Base-by-base conservation (phyloP, 2,888 invertebrate species). In the Brachypterus glaber region DNA sequence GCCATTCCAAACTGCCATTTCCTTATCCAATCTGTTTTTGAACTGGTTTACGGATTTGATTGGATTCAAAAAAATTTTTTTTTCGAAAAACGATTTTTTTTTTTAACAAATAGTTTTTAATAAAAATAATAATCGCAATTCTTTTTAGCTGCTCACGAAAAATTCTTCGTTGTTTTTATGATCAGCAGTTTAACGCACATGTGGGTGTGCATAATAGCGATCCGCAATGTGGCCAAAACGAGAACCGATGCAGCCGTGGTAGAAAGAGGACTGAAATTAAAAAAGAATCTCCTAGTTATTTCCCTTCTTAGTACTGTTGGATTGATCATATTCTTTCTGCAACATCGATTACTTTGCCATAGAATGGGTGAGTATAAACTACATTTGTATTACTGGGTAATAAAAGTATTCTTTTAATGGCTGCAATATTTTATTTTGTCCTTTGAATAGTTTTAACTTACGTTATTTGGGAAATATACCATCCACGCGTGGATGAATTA, bases 121-220 rank as follows among this genome's bases (percentile, higher is more conserved):
- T 26, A n/a, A n/a, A n/a, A n/a, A n/a, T n/a, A n/a, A n/a, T n/a
- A n/a, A n/a, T 18, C 27, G 21, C 12, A 30, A 26, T 33, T 31
- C 44, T 32, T 75, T 79, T 39, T 69, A 92, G 92, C 89, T 54
- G 71, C 85, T 45, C 86, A 89, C 64, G 91, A 92, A 68, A 87
- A 87, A 64, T 82, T 90, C 54, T 93, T 93, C 68, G 88, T 92
- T 56, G 71, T 78, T 46, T 93, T 93, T 64, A 89, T 93, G 88
- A 68, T 83, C 50, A 81, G 82, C 52, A 83, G 90, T 35, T 67
- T 89, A 39, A 68, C 78, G 45, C 87, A 91, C 59, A 93, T 92
- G 92, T 58, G 83, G 52, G 72, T 79, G 35, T 77, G 79, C 43
- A 74, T 82, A 48, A 76, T 76, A 61, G 67, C 77, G 46, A 69